phyloP scores from a whole-genome alignment of 2,888 invertebrate species.

The Bugula neritina region DNA sequence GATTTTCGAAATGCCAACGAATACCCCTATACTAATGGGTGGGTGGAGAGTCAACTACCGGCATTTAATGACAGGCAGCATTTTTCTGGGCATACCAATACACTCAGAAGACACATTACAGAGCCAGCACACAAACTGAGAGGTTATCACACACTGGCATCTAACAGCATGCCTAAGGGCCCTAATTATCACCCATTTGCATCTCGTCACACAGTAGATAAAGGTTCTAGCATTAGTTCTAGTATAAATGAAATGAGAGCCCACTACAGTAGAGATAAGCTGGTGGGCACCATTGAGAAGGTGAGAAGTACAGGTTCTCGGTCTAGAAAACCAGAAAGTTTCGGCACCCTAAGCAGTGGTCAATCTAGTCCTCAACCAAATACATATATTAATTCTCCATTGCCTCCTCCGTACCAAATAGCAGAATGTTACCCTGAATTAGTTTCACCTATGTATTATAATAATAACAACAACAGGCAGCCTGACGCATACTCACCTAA shows the following conservation, averaged over 20 bases:
- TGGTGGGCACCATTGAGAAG: constrained; percentile 2
- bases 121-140: background rate
- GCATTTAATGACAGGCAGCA: background rate
- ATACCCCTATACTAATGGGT: constrained; percentile 23
- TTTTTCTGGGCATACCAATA: background rate
- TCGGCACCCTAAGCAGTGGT: constrained; percentile 5
- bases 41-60: constrained; percentile 1
- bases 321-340: background rate
- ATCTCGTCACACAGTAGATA: background rate
- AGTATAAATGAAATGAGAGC: constrained; percentile 18
- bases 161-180: background rate
- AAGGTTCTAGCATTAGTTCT: constrained; percentile 11
- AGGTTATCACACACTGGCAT: constrained; percentile 12
- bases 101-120: background rate
- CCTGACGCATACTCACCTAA: background rate
- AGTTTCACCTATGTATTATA: constrained; percentile 17
- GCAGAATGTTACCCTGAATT: constrained; percentile 22
- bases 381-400: constrained; percentile 9
- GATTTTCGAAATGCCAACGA: background rate
- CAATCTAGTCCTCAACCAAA: background rate
- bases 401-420: constrained; percentile 10
- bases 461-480: constrained; percentile 25
- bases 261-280: constrained; percentile 13
- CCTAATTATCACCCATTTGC: background rate
- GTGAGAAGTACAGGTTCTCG: background rate